A percentile compares a stretch with the other conserved stretches of the same genome.
Conservation (phyloP, 1,140 invertebrate genomes). For the Zophobas atratus region DNA sequence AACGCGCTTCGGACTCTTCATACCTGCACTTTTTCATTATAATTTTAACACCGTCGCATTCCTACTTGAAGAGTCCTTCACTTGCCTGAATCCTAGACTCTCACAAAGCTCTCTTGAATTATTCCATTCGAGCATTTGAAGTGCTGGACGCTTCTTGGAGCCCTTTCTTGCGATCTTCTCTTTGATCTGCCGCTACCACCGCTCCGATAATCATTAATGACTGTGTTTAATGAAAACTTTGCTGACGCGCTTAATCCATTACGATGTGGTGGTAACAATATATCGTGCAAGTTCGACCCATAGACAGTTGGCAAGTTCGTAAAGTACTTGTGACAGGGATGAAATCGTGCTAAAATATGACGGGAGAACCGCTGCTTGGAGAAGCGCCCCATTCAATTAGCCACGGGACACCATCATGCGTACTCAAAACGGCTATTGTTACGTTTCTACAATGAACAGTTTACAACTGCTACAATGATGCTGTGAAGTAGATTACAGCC, state of each 20-base stretch:
- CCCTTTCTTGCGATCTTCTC: slow-evolving; percentile 13
- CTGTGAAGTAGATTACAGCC: slow-evolving; percentile 26
- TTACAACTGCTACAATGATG: slow-evolving; percentile 19
- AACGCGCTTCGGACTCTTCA: background rate
- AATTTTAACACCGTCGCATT: slow-evolving; percentile 22
- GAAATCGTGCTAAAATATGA: slow-evolving; percentile 47
- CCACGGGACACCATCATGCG: slow-evolving; percentile 43
- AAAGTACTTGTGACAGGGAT: slow-evolving; percentile 48
- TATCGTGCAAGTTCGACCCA: slow-evolving; percentile 19
- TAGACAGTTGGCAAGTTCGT: slow-evolving; percentile 46
- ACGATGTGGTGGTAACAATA: slow-evolving; percentile 30
- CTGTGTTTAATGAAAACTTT: slow-evolving; percentile 27
- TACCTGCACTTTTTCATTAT: slow-evolving; percentile 8
- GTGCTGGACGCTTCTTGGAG: background rate
- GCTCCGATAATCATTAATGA: slow-evolving; percentile 25
- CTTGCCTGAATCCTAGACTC: background rate
- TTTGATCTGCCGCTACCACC: slow-evolving; percentile 14
- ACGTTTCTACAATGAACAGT: slow-evolving; percentile 38
- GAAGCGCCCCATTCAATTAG: slow-evolving; percentile 45
- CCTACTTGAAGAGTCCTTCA: background rate
- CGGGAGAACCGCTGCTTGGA: slow-evolving; percentile 33
- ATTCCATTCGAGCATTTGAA: background rate
- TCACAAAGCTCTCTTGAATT: slow-evolving; percentile 11
- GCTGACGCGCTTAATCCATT: slow-evolving; percentile 23
- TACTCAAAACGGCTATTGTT: slow-evolving; percentile 33